Conservation (phyloP, 2,888 invertebrate genomes). For the Ptilodon capucinus region DNA sequence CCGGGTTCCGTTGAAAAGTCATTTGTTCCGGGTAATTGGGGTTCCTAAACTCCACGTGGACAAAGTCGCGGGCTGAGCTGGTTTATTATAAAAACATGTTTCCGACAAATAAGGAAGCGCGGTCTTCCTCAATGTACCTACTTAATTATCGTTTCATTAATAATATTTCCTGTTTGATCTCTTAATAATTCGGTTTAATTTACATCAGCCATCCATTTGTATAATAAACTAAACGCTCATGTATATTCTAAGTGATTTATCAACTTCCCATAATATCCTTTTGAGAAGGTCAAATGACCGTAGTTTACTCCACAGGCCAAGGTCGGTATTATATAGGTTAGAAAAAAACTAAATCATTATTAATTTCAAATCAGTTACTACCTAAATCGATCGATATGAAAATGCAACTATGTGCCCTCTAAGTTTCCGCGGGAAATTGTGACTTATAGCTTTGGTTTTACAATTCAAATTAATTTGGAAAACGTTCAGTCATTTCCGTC, state of each 20-base stretch:
- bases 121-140: too few species aligned
- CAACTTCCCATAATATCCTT: neutral
- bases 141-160: too few species aligned
- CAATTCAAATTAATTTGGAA: constrained; percentile 60
- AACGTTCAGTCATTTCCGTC: constrained; percentile 62
- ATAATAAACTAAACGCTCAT: neutral
- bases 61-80: too few species aligned
- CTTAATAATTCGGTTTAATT: neutral
- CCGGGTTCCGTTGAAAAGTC: too few species aligned
- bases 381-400: constrained; percentile 57
- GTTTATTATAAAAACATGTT: too few species aligned
- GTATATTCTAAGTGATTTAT: neutral
- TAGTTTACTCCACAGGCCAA: constrained; percentile 46
- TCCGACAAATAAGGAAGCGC: too few species aligned
- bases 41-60: too few species aligned
- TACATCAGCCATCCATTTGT: neutral
- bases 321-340: constrained; percentile 60
- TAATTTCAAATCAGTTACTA: constrained; percentile 65
- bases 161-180: too few species aligned
- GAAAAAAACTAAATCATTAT: constrained; percentile 55
- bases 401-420: constrained; percentile 54
- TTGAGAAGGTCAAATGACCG: constrained; percentile 21
- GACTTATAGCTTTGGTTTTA: constrained; percentile 38
- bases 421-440: constrained; percentile 28
- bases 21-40: too few species aligned